Base-by-base conservation (phyloP, 2,797 vertebrate genomes). In the Eulemur albifrons region DNA sequence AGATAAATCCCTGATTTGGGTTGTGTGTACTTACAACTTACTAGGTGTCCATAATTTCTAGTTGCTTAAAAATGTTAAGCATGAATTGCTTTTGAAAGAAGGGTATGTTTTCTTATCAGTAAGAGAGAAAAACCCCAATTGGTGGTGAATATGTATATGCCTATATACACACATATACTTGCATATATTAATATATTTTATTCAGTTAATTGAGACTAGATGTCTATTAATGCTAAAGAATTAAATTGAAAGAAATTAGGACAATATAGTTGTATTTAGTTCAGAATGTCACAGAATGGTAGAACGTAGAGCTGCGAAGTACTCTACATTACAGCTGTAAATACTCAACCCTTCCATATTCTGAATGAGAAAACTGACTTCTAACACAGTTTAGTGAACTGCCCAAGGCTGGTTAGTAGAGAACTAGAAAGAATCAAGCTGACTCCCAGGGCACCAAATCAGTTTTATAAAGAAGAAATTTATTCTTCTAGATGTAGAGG, bases 201-300 rank as follows among this genome's bases (percentile, higher is more conserved):
- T 92, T 97, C 27, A 59, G 11, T 95, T 81, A 92, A 35, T 65
- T 89, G 80, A 95, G 38, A 88, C 25, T 87, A 15, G 7, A 20
- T 92, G 1, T 52, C 6, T 59, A 27, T 93, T 67, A 83, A 67
- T 57, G 15, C 9, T 88, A 82, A 95, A 70, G 13, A 80, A 54
- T 43, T 54, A 54, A 54, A 54, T 54, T 57, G 61, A 63, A 72
- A 81, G 63, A 79, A 83, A 45, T 76, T 73, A 72, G 54, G 43
- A 75, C 23, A 40, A 35, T 73, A 9, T 40, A 30, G 13, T 81
- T 76, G 14, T 30, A 17, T 38, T 96, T 83, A 45, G 52, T 90
- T 93, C 8, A 93, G 59, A 72, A 96, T 80, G 32, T 67, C 45
- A 90, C 13, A 88, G 40, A 91, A 23, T 67, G 12, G 18, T 30